Base-by-base conservation (phyloP, 1,140 invertebrate species). In the Dreissena rostriformis region DNA sequence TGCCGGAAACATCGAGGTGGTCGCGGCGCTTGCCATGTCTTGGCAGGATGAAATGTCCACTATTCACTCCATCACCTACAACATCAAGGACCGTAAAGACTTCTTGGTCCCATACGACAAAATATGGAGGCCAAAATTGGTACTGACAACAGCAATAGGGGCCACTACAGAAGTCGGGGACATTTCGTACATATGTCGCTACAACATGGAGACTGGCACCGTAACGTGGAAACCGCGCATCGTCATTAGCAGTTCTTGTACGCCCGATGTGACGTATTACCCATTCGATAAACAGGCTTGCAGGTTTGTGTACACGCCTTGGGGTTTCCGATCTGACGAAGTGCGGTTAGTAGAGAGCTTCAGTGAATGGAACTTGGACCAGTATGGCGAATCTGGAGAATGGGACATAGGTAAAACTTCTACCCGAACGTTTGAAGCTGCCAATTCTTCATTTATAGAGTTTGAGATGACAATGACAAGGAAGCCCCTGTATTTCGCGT, bases 261-360 rank as follows among this genome's bases (percentile, higher is more conserved):
- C 71, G 1, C 66, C 82, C 14, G 72, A 86, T 72, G 82, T 86
- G 24, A 74, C 61, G 39, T 84, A 73, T 29, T 86, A 77, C 66
- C 86, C 86, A 8, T 86, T 80, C 49, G 86, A 86, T 72, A 73
- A 74, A 29, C 86, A 86, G 39, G 28, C 17, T 11, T 86, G 86
- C 66, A 53, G 71, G 7, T 71, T 86, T 19, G 71, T 67, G 12
- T 86, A 76, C 49, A 70, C 77, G 11, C 55, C 77, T 19, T 86
- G 86, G 86, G 82, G 77, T 5, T 86, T 61, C 65, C 65, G 63
- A 22, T 19, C 63, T n/a, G 49, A 63, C 11, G 75, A 86, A 66
- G 67, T 86, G 39, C 26, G 53, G 4, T 67, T 86, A n/a, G 71
- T 51, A 65, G 15, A 71, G 28, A 53, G 11, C 22, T 14, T 24